Conservation (phyloP, 2,797 vertebrate species). For the Cirrhinus mrigala region DNA sequence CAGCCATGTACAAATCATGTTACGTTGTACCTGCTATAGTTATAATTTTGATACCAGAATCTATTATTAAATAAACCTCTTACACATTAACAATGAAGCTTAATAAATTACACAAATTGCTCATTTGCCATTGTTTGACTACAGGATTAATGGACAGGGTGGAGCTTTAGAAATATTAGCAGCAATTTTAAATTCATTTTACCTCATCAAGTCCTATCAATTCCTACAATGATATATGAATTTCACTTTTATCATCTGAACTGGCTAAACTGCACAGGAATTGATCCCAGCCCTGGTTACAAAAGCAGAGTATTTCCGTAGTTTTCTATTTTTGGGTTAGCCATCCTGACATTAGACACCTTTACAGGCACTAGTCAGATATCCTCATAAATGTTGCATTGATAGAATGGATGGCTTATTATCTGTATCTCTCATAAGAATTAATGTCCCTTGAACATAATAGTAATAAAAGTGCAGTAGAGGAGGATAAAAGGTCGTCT, state of each 20-base stretch:
- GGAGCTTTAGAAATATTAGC: background rate
- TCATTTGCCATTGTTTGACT: constrained; percentile 25
- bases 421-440: constrained; percentile 23
- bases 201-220: background rate
- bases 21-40: background rate
- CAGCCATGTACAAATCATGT: background rate
- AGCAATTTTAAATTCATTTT: background rate
- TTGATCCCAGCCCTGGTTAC: constrained; percentile 11
- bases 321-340: constrained; percentile 39
- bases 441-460: constrained; percentile 3
- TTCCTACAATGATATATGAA: background rate
- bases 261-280: background rate
- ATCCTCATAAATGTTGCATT: constrained; percentile 44
- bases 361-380: constrained; percentile 37
- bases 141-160: background rate
- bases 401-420: constrained; percentile 19
- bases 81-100: background rate
- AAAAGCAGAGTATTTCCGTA: background rate
- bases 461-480: constrained; percentile 11
- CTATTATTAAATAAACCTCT: constrained; percentile 11
- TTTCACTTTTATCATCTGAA: constrained; percentile 6
- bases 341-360: constrained; percentile 39
- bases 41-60: too few species aligned
- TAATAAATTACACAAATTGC: constrained; percentile 17
- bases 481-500: constrained; percentile 2